Evolutionary conservation across 2,113 vertebrate genomes (phyloP).

Genomic region (Acrocephalus kingi): DNA sequence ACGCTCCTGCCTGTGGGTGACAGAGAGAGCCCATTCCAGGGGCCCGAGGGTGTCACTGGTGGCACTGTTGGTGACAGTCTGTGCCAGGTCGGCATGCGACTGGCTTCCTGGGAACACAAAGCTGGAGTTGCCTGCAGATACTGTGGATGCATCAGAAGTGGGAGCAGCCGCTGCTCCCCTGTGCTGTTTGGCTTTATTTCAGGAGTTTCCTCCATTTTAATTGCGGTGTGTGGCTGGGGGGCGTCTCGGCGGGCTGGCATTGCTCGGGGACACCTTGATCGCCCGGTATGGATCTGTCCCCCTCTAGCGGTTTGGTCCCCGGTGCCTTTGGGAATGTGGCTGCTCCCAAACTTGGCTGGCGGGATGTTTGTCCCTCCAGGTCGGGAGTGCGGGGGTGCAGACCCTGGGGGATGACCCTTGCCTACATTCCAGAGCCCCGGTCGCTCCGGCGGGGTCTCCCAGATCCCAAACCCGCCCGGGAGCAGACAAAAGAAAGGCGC

Average conservation of each 20-base stretch:
- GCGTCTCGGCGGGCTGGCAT: neutral
- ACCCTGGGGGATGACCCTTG: neutral
- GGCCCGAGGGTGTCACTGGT: accelerated
- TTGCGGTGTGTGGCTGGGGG: neutral
- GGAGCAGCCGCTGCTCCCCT: neutral
- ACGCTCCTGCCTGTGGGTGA: accelerated
- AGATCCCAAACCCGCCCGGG: neutral
- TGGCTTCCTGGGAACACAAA: neutral
- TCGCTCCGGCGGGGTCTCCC: neutral
- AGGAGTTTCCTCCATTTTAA: neutral
- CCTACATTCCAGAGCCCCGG: neutral
- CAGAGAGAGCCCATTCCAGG: neutral
- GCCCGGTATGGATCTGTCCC: neutral
- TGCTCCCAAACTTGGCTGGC: neutral
- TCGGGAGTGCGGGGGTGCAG: neutral
- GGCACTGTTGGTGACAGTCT: neutral
- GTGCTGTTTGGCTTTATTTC: neutral
- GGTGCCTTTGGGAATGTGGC: neutral
- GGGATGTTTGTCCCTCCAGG: neutral
- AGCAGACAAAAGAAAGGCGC: slow-evolving; percentile 12
- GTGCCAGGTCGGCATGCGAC: accelerated
- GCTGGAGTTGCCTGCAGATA: neutral
- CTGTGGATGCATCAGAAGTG: neutral
- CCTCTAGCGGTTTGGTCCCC: neutral
- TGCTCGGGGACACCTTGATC: neutral